These are phyloP conservation scores for Chamaea fasciata DNA, from an alignment of 2,113 vertebrate genomes.

Conservation along the genomic window DNA sequence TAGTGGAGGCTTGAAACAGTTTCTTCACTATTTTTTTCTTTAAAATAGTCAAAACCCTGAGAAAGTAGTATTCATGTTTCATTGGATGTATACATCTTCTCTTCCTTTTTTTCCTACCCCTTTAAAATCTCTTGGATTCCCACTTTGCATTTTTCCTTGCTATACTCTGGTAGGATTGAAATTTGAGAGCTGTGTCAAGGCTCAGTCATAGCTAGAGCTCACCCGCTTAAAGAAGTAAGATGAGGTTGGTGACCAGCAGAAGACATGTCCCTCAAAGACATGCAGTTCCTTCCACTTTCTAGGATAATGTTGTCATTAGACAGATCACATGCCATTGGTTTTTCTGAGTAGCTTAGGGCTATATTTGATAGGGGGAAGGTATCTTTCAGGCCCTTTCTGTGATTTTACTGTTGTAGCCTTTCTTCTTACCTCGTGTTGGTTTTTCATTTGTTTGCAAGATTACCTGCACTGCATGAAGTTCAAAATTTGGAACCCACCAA, in stretches of 20 bases:
- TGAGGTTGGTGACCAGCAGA: neutral
- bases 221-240: neutral
- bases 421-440: neutral
- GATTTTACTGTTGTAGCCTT: neutral
- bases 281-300: neutral
- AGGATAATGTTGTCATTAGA: neutral
- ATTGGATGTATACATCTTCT: neutral
- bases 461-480: neutral
- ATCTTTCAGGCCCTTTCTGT: neutral
- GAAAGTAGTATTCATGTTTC: neutral
- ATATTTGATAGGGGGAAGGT: neutral
- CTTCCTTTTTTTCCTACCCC: accelerated
- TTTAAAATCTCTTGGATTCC: neutral
- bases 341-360: neutral
- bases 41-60: neutral
- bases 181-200: neutral
- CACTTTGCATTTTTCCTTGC: neutral
- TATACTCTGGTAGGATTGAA: neutral
- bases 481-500: neutral
- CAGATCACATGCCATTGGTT: neutral
- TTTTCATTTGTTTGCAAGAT: neutral
- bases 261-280: neutral
- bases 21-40: neutral
- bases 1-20: neutral
- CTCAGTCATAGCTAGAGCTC: neutral